Conservation (phyloP, 2,888 invertebrate species). For the Neria commutata region DNA sequence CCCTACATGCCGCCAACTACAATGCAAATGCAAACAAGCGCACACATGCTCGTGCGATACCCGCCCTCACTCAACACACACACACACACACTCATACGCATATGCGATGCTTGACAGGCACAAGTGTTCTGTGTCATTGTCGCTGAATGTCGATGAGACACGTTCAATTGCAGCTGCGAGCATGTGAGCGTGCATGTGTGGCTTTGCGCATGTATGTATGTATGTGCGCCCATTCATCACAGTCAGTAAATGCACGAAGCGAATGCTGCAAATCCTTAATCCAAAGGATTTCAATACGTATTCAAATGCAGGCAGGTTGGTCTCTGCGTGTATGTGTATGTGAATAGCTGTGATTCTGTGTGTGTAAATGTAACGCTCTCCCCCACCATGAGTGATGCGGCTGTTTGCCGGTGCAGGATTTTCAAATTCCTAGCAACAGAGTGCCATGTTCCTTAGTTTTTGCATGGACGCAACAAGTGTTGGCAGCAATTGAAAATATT, state of each 20-base stretch:
- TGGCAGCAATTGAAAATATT: too few species aligned
- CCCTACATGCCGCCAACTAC: not conserved
- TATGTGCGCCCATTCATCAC: conserved; percentile 21
- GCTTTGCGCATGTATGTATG: conserved; percentile 16
- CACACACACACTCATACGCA: not conserved
- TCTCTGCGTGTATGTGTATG: conserved; percentile 10
- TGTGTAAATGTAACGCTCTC: not conserved
- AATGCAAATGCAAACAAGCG: not conserved
- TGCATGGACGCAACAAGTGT: too few species aligned
- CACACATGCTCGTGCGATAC: too few species aligned
- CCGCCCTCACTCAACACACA: too few species aligned
- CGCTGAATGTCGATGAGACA: not conserved
- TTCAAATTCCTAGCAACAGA: too few species aligned
- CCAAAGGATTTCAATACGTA: conserved; percentile 60
- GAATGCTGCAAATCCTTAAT: conserved; percentile 62
- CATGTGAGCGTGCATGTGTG: conserved; percentile 13
- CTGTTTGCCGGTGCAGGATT: too few species aligned
- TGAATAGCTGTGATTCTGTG: not conserved
- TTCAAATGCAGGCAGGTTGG: conserved; percentile 38
- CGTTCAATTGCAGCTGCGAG: not conserved
- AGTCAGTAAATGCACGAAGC: conserved; percentile 46
- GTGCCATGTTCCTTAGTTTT: too few species aligned
- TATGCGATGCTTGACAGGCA: not conserved
- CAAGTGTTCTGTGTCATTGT: not conserved
- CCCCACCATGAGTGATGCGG: too few species aligned